Conservation (phyloP, 1,140 invertebrate genomes). For the Panagrolaimus sp. region DNA sequence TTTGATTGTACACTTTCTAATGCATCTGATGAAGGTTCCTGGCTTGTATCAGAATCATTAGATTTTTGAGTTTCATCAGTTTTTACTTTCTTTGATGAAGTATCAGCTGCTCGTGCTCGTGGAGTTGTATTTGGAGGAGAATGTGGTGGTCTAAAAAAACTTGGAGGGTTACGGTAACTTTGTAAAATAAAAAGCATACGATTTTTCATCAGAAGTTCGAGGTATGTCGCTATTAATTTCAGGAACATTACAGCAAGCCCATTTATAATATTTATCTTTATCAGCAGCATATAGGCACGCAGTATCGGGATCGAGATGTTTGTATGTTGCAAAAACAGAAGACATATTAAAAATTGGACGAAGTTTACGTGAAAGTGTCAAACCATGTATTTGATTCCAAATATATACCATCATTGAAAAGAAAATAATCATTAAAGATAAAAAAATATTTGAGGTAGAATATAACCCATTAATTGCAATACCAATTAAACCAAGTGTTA, state of each 20-base stretch:
- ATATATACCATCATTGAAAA: not conserved
- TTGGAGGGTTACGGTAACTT: not conserved
- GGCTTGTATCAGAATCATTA: not conserved
- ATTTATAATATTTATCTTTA: not conserved
- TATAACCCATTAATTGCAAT: not conserved
- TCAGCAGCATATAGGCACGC: slow-evolving; percentile 5
- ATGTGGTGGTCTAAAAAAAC: not conserved
- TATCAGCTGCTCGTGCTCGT: not conserved
- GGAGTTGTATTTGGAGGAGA: not conserved
- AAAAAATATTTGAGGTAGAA: not conserved
- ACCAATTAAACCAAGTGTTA: not conserved
- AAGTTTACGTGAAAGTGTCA: slow-evolving; percentile 13
- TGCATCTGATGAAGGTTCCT: not conserved
- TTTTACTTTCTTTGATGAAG: not conserved
- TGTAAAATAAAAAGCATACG: not conserved
- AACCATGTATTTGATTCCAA: slow-evolving; percentile 18
- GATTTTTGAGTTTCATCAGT: not conserved
- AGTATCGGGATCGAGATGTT: slow-evolving; percentile 1
- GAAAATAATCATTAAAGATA: not conserved
- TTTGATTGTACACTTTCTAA: too few species aligned
- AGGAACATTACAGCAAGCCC: not conserved
- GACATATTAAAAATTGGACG: slow-evolving; percentile 14
- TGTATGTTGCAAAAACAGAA: slow-evolving; percentile 18
- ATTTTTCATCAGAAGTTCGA: slow-evolving; percentile 16
- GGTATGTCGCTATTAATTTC: slow-evolving; percentile 18